A percentile compares a stretch with the other conserved stretches of the same genome.
Evolutionary conservation across 30 jellyfish, hydroid and myxozoan species (phyloP).

Genomic region (Aurelia sp.): DNA sequence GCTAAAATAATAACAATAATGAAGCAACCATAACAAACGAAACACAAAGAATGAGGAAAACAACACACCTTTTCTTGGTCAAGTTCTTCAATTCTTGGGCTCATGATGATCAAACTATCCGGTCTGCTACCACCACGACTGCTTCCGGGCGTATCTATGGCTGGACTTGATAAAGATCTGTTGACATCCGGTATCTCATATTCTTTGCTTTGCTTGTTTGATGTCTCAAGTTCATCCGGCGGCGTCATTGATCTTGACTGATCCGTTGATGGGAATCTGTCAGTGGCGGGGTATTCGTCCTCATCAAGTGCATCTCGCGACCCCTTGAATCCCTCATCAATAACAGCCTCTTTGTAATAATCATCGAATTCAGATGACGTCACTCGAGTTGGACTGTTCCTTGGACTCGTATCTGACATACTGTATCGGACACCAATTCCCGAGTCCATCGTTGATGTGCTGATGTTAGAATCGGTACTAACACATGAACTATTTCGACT

Average conservation of each 20-base stretch:
- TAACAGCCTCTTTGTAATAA: constrained; percentile 33
- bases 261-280: constrained; percentile 3
- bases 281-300: constrained; percentile 47
- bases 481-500: constrained; percentile 96
- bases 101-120: constrained; percentile 29
- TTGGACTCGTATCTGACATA: constrained; percentile 84
- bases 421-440: constrained; percentile 89
- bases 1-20: too few relatives aligned
- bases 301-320: constrained; percentile 84
- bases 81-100: constrained; percentile 83
- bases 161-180: constrained; percentile 14
- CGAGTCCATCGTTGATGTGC: constrained; percentile 91
- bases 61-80: constrained; percentile 87
- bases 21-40: not conserved
- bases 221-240: constrained; percentile 17
- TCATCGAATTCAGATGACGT: constrained; percentile 48
- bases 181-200: not conserved
- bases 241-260: constrained; percentile 29
- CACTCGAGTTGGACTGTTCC: constrained; percentile 84
- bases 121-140: constrained; percentile 61
- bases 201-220: not conserved
- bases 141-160: constrained; percentile 59
- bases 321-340: constrained; percentile 72
- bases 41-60: not conserved
- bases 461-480: constrained; percentile 91